phyloP scores from a whole-genome alignment of 2,888 invertebrate species.

The Alentia gelatinosa region DNA sequence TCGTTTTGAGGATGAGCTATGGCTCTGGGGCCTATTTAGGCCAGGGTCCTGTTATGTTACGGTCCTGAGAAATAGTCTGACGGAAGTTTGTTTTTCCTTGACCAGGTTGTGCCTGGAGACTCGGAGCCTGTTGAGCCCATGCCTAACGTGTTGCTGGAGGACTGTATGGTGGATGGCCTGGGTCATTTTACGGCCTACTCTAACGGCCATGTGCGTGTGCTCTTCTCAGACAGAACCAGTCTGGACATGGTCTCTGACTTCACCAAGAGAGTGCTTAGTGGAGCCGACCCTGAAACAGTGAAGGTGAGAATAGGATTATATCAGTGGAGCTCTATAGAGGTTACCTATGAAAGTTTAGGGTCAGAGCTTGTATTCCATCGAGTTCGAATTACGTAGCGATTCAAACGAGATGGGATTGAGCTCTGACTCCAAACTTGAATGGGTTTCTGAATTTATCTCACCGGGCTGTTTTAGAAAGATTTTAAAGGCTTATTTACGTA shows the following conservation, averaged over 20 bases:
- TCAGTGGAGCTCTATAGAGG: too few species aligned
- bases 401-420: too few species aligned
- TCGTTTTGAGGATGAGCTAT: too few species aligned
- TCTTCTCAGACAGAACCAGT: conserved; percentile 75
- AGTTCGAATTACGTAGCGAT: too few species aligned
- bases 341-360: too few species aligned
- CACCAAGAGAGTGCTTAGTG: conserved; percentile 23
- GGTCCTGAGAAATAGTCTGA: too few species aligned
- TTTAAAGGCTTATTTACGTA: too few species aligned
- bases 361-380: too few species aligned
- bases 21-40: too few species aligned
- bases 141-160: conserved; percentile 70
- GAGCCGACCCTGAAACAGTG: background rate
- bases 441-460: background rate
- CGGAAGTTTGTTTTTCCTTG: too few species aligned
- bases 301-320: background rate
- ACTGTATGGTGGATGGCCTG: conserved; percentile 71
- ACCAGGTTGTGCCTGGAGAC: background rate
- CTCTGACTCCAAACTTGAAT: too few species aligned
- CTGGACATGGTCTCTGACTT: conserved; percentile 70
- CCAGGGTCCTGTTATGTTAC: too few species aligned
- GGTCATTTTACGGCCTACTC: conserved; percentile 76
- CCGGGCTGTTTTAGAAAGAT: background rate
- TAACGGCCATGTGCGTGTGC: conserved; percentile 74
- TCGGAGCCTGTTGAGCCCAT: conserved; percentile 27